Evolutionary conservation across 1,140 invertebrate species (phyloP), one percentile per base, ranked within the genome.

Genomic region (Drosophila paulistorum): DNA sequence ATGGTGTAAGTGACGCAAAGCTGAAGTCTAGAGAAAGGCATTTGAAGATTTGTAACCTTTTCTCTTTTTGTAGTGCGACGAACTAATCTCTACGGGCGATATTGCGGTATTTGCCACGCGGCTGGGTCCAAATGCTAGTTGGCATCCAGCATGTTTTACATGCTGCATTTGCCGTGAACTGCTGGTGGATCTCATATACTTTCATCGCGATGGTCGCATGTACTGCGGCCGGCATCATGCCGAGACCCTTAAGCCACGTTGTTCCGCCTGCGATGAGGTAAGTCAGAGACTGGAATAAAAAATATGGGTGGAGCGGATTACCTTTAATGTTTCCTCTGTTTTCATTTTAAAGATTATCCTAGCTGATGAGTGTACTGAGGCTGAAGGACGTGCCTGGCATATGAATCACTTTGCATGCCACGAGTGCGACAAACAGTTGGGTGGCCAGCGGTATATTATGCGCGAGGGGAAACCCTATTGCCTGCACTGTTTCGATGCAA

Each of bases 141-240:
- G 97, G 97, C 97, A 98, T 93, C 98, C 98, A 23, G 95, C 95
- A 33, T 99, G 98, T 93, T 99, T 99, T 93, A 94, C 95, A 13
- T 99, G 98, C 93, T 94, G 94, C 90, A 95, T 97, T 23, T 99
- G 98, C 93, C 94, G 96, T 65, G 98, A 99, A 92, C 94, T 99
- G 26, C 95, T 99, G 13, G 98, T 99, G 11, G 98, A 99, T 93
- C 95, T 99, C 75, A 99, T 99, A 89, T 99, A 99, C 93, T 99
- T 99, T 93, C 97, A 94, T 94, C 94, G 95, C 80, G 97, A 97
- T 76, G 96, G 96, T 26, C 94, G 96, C 45, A 93, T 99, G 1
- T 99, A 97, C 93, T 99, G 98, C 92, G 98, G 98, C 0, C 93
- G 98, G n/a, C 98, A 99, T 92, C 98, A 99, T 92, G 98, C 98